phyloP scores from a whole-genome alignment of 2,888 invertebrate genomes.

The Lasioglossum villosulum region DNA sequence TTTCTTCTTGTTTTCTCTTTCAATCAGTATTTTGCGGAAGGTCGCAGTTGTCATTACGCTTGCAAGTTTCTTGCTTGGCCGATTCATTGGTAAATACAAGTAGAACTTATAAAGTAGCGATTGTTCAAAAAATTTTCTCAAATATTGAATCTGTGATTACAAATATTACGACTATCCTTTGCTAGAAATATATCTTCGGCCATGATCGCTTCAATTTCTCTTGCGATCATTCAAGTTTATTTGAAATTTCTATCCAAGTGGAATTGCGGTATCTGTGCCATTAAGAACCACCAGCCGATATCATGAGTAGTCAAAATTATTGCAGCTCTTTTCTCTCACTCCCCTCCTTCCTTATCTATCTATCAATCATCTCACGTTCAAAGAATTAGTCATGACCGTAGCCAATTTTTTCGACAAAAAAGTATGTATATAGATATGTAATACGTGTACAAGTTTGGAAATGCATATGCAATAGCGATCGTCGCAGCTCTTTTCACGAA shows the following conservation, averaged over 20 bases:
- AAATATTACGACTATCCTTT: constrained; percentile 11
- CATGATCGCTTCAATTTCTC: constrained; percentile 9
- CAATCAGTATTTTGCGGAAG: constrained; percentile 25
- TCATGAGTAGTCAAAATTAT: constrained; percentile 23
- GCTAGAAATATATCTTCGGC: constrained; percentile 18
- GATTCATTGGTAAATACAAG: constrained; percentile 19
- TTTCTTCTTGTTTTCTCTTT: constrained; percentile 10
- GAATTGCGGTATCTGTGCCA: constrained; percentile 1
- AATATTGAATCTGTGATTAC: constrained; percentile 24
- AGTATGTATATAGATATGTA: constrained; percentile 25
- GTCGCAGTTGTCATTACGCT: constrained; percentile 39
- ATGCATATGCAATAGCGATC: constrained; percentile 43
- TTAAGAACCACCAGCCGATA: background rate
- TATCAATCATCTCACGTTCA: background rate
- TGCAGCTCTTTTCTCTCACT: background rate
- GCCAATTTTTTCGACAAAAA: constrained; percentile 8
- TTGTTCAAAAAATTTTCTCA: constrained; percentile 22
- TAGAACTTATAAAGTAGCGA: constrained; percentile 15
- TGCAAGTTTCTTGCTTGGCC: constrained; percentile 40
- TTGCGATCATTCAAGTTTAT: background rate
- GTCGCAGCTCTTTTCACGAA: constrained; percentile 37
- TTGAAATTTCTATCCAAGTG: background rate
- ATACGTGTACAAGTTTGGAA: constrained; percentile 41
- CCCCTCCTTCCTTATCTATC: background rate
- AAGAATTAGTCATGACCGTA: constrained; percentile 19